Base-by-base conservation (phyloP, 1,140 invertebrate species). In the Delia radicum region DNA sequence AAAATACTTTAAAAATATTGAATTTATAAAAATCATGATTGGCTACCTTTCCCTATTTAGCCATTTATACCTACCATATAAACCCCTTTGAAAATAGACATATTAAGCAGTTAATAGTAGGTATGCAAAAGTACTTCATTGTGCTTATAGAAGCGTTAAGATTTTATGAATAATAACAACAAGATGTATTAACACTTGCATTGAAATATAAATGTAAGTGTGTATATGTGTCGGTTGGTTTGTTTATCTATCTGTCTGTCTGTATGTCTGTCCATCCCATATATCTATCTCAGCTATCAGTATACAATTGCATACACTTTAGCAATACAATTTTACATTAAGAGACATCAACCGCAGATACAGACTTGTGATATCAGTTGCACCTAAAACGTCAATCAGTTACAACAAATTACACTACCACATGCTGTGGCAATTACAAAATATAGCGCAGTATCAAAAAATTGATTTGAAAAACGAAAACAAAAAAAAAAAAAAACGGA, bases 381-480 rank as follows among this genome's bases (percentile, higher is more conserved):
- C 74, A 74, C 55, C 62, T 37, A 62, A 74, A 63, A 65, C 61
- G 33, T 74, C 74, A 74, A 74, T 74, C 74, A 74, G 55, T 74
- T 42, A 74, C 29, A 69, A 69, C 31, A 69, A 69, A 69, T 69
- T 33, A 69, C 65, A 69, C 29, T 33, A 31, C 65, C 65, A 69
- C 29, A 69, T 33, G 65, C 65, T 55, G 48, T 55, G n/a, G 48
- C 8, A 18, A 18, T 55, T n/a, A 18, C n/a, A 5, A 55, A 21
- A 55, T 55, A 55, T 10, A 37, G 13, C 8, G 13, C 33, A 37
- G 13, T 13, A 37, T 10, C 18, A n/a, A 8, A 55, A 55, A 55
- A 55, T 21, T 21, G 4, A 55, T 21, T 21, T 21, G 8, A 55
- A 21, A 18, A 4, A 55, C n/a, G 10, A 24, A 21, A 21, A 21